phyloP scores from a whole-genome alignment of 2,797 vertebrate species.

The Lateolabrax maculatus region DNA sequence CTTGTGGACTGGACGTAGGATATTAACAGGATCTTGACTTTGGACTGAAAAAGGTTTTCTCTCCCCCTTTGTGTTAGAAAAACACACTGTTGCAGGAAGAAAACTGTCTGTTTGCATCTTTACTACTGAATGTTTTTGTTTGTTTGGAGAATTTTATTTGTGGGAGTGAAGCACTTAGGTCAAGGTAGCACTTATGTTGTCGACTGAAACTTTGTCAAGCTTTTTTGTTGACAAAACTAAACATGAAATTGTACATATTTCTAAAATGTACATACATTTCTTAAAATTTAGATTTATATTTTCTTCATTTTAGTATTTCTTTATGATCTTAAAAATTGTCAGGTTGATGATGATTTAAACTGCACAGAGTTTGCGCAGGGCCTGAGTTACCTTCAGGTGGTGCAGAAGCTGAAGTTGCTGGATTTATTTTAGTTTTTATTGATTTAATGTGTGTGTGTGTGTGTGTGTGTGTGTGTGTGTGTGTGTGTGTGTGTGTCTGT shows the following conservation, averaged over 20 bases:
- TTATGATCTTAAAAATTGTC: background rate
- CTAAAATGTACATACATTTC: background rate
- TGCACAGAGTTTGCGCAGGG: background rate
- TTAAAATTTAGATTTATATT: background rate
- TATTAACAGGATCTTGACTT: background rate
- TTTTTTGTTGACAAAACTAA: constrained; percentile 2
- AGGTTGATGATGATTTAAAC: constrained; percentile 13
- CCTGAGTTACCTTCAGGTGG: constrained; percentile 6
- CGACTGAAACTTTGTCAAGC: background rate
- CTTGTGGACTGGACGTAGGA: background rate
- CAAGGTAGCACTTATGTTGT: background rate
- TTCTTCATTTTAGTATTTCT: background rate
- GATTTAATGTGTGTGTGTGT: background rate
- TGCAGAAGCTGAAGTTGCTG: background rate
- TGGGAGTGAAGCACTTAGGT: constrained; percentile 32
- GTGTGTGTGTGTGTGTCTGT: too few species aligned
- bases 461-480: constrained; percentile 10
- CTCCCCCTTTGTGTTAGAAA: background rate
- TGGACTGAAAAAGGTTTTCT: background rate
- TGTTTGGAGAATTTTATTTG: background rate
- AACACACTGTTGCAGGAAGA: background rate
- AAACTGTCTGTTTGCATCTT: background rate
- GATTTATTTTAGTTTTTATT: constrained; percentile 5
- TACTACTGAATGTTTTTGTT: constrained; percentile 1
- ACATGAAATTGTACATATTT: constrained; percentile 9